Conservation (phyloP, 2,797 vertebrate genomes). For the Coregonus suidteri region DNA sequence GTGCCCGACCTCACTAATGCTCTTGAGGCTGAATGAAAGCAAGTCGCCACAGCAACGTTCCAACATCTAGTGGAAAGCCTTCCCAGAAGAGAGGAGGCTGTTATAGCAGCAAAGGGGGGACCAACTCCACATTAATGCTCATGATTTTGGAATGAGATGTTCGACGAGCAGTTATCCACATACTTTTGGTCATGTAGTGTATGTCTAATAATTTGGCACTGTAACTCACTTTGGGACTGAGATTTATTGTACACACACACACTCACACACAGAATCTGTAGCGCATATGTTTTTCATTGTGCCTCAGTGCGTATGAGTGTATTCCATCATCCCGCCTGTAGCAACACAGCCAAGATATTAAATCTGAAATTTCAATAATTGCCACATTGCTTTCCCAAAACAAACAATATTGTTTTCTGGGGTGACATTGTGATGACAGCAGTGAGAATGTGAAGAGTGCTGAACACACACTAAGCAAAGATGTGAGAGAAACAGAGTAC, state of each 20-base stretch:
- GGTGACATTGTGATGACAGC: neutral
- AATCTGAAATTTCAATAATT: neutral
- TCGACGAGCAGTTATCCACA: too few relatives aligned
- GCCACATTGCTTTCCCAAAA: neutral
- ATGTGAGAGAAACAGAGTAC: neutral
- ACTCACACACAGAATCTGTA: neutral
- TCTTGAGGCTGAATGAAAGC: too few relatives aligned
- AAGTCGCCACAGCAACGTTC: too few relatives aligned
- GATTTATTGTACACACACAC: neutral
- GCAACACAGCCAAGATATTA: neutral
- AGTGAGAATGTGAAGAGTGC: neutral
- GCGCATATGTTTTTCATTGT: neutral
- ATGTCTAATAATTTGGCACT: neutral
- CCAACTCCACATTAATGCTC: too few relatives aligned
- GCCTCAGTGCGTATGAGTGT: too few relatives aligned
- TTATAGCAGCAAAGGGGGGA: too few relatives aligned
- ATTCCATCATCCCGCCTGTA: neutral
- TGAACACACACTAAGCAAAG: neutral
- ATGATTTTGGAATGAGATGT: too few relatives aligned
- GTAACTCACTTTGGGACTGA: neutral
- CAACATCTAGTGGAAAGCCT: too few relatives aligned
- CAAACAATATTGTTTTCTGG: constrained; percentile 5
- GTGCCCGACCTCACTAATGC: too few relatives aligned
- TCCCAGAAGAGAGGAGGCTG: too few relatives aligned
- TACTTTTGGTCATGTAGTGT: too few relatives aligned